Conservation (phyloP, 2,113 vertebrate species). For the Cygnus atratus region DNA sequence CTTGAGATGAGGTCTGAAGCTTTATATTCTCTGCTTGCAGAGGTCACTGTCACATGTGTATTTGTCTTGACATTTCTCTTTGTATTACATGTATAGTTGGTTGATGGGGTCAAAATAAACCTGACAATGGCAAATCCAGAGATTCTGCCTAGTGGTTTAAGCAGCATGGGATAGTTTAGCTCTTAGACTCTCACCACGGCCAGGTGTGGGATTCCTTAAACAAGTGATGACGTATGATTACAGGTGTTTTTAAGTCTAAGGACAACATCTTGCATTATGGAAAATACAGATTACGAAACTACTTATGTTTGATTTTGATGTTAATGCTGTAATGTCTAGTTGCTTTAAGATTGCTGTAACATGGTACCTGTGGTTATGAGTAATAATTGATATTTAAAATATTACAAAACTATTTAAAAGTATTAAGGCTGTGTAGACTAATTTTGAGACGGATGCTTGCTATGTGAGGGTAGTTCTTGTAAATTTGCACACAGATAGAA, state of each 20-base stretch:
- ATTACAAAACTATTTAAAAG: conserved; percentile 36
- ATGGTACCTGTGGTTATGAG: conserved; percentile 12
- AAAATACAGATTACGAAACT: conserved; percentile 4
- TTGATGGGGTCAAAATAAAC: not conserved
- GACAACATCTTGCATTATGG: not conserved
- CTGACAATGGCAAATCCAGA: not conserved
- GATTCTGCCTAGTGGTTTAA: not conserved
- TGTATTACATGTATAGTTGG: not conserved
- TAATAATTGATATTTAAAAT: conserved; percentile 34
- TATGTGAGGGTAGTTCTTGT: not conserved
- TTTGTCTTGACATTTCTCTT: not conserved
- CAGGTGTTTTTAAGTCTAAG: not conserved
- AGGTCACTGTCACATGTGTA: not conserved
- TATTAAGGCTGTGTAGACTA: not conserved
- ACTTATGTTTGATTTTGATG: conserved; percentile 12
- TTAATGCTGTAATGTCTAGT: conserved; percentile 37
- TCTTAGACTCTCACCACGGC: not conserved
- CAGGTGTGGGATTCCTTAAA: not conserved
- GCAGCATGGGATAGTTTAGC: not conserved
- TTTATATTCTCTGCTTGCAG: not conserved
- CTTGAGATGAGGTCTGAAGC: not conserved
- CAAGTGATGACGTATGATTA: not conserved
- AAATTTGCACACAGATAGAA: not conserved
- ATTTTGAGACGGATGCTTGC: not conserved
- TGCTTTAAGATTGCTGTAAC: conserved; percentile 27